Evolutionary conservation across 2,888 invertebrate species (phyloP).

Genomic region (Maniola hyperantus): DNA sequence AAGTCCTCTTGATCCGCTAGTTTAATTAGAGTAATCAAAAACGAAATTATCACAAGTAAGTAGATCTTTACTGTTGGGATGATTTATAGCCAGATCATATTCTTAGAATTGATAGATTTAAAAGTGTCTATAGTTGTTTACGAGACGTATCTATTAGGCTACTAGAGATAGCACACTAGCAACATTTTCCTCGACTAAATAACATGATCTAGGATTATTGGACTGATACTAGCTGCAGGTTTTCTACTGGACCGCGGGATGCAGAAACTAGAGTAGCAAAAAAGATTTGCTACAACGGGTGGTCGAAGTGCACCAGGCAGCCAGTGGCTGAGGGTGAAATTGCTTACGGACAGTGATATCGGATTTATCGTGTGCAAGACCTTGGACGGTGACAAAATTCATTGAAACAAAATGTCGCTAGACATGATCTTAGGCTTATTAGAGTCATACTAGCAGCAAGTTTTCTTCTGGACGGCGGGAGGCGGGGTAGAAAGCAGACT

Average conservation of each 20-base stretch:
- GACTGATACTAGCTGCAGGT: too few species aligned
- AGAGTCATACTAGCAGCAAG: conserved; percentile 55
- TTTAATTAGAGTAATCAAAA: too few species aligned
- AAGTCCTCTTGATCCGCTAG: background rate
- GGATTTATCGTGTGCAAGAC: too few species aligned
- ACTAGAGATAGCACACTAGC: background rate
- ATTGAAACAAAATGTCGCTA: background rate
- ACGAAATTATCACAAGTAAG: conserved; percentile 6
- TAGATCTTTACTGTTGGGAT: conserved; percentile 19
- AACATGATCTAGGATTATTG: too few species aligned
- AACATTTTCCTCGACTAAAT: background rate
- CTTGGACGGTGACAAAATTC: background rate
- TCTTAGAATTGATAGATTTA: conserved; percentile 7
- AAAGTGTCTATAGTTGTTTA: conserved; percentile 22
- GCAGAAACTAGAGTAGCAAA: too few species aligned
- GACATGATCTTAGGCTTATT: background rate
- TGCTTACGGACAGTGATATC: too few species aligned
- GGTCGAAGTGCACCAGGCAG: too few species aligned
- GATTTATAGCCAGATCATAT: conserved; percentile 18
- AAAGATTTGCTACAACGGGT: too few species aligned
- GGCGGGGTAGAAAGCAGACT: conserved; percentile 77
- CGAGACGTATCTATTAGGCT: conserved; percentile 8
- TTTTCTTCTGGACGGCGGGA: conserved; percentile 58
- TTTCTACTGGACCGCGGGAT: too few species aligned
- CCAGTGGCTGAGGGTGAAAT: too few species aligned